Base-by-base conservation (phyloP, 2,888 invertebrate genomes). In the Pilophorus perplexus region DNA sequence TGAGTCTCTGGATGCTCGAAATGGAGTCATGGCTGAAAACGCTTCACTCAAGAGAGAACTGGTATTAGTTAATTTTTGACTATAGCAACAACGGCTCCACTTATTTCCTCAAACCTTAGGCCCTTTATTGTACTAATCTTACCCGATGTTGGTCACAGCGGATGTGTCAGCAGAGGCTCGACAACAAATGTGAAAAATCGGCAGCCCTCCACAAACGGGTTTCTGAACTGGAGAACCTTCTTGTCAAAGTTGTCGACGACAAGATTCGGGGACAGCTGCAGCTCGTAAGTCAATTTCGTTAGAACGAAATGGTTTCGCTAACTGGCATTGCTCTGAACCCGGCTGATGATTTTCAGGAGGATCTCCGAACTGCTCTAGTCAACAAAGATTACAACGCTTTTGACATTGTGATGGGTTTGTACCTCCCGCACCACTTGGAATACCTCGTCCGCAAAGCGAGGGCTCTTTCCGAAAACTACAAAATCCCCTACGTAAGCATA, bases 401-500 rank as follows among this genome's bases (percentile, higher is more conserved):
- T 54, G 68, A 70, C 20, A 27, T 44, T 12, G 48, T 69, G 10
- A 70, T 69, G 68, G 67, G 68, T 23, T 18, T 55, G 16, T 64
- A 67, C 8, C 65, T 66, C 14, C 68, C 68, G 1, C 67, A 68
- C 27, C 70, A 70, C 28, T 44, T 66, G 27, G 68, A 66, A 42
- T 64, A 69, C 50, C 28, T 69, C n/a, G 52, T 69, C 10, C 46
- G 70, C 22, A 70, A 69, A 46, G 70, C 70, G 2, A 50, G 70
- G 18, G 44, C 48, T 3, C 65, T 65, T n/a, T 28, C 67, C 12
- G 68, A 70, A 42, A 66, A 62, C 27, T 70, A 66, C 66, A 54
- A 67, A 57, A 68, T 70, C n/a, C 70, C 70, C 28, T 70, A 70
- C 60, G 70, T 70, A 62, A 59, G 70, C 46, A 14, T 33, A n/a